Base-by-base conservation (phyloP, 2,113 vertebrate genomes). In the Rhinolophus sinicus region DNA sequence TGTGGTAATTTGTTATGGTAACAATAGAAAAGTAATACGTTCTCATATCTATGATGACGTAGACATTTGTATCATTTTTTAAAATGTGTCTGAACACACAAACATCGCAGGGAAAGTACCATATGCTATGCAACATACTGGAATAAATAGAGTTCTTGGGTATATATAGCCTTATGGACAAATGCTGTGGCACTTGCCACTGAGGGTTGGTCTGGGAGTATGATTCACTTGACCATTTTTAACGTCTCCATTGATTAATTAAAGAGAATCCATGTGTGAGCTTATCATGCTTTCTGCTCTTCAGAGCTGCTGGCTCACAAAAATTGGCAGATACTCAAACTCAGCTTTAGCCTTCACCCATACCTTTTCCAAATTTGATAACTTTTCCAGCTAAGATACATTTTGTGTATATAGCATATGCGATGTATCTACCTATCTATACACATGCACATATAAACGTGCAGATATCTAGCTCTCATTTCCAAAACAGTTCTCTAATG, bases 261-360 rank as follows among this genome's bases (percentile, higher is more conserved):
- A 38, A 65, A 35, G 18, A 93, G 6, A 8, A 2, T 80, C 11
- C 22, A 4, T 0, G 19, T 64, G 26, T 12, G 58, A 86, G 60
- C 47, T 0, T 11, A 1, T 64, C 24, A 8, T 18, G 5, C 0
- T 26, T 9, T 47, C 50, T 52, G 28, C 33, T 94, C 96, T 35
- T 5, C 15, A 60, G 19, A 92, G 7, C 26, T 86, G 16, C 40
- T 40, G 52, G 70, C 38, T 64, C 11, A 6, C 24, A 35, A 9
- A 15, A 6, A 15, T 65, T 78, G 26, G 84, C 54, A 96, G 78
- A 94, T 95, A 90, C 72, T 96, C 47, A 88, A 94, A 52, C 28
- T 76, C 35, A 87, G 28, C 28, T 82, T 86, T 19, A 95, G 4
- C 13, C 19, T 54, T 92, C 28, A 28, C 1, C 73, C 2, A 9